Evolutionary conservation across 2,888 invertebrate species (phyloP).

Genomic region (Pogonocherus hispidulus): DNA sequence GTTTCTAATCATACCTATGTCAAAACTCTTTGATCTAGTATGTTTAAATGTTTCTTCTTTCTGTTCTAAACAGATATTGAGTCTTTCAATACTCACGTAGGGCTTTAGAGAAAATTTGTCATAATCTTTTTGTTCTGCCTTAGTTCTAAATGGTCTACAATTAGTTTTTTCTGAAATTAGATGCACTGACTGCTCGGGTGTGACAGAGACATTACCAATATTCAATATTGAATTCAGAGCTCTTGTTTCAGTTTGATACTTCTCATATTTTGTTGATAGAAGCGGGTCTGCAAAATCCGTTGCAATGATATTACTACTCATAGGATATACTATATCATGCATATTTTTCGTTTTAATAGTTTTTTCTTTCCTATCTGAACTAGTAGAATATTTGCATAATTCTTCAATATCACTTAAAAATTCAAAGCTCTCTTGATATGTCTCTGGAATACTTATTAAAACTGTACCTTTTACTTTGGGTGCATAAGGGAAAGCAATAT

Average conservation of each 20-base stretch:
- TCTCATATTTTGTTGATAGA: too few species aligned
- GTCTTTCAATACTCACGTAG: slow-evolving; percentile 31
- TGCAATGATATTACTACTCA: background rate
- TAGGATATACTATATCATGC: too few species aligned
- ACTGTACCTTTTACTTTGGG: slow-evolving; percentile 10
- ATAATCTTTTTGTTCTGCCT: slow-evolving; percentile 18
- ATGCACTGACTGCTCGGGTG: slow-evolving; percentile 2
- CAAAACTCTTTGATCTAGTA: slow-evolving; percentile 20
- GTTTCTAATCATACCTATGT: slow-evolving; percentile 6
- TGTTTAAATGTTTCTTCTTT: background rate
- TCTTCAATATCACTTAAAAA: slow-evolving; percentile 5
- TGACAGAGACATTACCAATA: too few species aligned
- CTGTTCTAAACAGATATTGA: background rate
- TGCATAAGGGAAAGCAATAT: slow-evolving; percentile 7
- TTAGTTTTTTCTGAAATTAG: background rate
- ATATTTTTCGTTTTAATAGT: too few species aligned
- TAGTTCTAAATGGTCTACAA: slow-evolving; percentile 9
- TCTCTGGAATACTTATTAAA: slow-evolving; percentile 17
- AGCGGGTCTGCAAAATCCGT: background rate
- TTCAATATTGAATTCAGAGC: background rate
- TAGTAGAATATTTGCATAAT: background rate
- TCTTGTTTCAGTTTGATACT: too few species aligned
- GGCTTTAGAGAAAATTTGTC: slow-evolving; percentile 23
- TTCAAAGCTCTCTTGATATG: slow-evolving; percentile 4
- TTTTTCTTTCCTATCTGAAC: background rate